Conservation (phyloP, 2,113 vertebrate species). For the Tachuris rubrigastra region DNA sequence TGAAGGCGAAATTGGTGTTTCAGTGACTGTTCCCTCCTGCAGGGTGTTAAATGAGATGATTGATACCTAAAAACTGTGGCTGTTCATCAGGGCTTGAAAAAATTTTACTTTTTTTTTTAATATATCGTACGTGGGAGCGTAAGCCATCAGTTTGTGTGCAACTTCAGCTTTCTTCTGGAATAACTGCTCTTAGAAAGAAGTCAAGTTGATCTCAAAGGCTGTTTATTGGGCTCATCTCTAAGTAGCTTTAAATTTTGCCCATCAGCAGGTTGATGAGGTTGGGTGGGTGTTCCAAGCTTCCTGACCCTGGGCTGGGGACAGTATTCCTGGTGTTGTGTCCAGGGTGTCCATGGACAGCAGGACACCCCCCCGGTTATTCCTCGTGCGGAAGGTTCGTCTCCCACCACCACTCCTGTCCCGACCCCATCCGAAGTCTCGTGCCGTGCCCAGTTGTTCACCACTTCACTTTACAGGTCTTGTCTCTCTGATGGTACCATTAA, state of each 20-base stretch:
- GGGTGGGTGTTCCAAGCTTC: neutral
- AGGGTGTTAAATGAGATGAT: neutral
- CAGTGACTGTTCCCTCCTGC: neutral
- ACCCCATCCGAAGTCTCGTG: neutral
- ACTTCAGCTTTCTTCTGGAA: constrained; percentile 1
- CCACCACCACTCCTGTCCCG: neutral
- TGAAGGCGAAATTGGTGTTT: neutral
- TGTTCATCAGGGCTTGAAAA: constrained; percentile 30
- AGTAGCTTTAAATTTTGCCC: neutral
- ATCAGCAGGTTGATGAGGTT: neutral
- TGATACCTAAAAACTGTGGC: constrained; percentile 21
- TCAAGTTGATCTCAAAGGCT: neutral
- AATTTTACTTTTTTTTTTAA: too few relatives aligned
- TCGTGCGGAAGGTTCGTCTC: neutral
- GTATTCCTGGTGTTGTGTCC: neutral
- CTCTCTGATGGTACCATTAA: constrained; percentile 56
- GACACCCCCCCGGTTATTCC: neutral
- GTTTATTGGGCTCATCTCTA: neutral
- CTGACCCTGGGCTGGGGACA: neutral
- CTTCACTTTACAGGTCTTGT: constrained; percentile 24
- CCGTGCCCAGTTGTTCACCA: neutral
- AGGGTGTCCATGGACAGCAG: fast-evolving
- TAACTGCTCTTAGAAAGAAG: neutral
- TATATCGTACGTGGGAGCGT: neutral
- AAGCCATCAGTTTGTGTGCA: constrained; percentile 45